These are phyloP conservation scores for Sander vitreus DNA, from an alignment of 2,113 vertebrate species.

Conservation along the genomic window DNA sequence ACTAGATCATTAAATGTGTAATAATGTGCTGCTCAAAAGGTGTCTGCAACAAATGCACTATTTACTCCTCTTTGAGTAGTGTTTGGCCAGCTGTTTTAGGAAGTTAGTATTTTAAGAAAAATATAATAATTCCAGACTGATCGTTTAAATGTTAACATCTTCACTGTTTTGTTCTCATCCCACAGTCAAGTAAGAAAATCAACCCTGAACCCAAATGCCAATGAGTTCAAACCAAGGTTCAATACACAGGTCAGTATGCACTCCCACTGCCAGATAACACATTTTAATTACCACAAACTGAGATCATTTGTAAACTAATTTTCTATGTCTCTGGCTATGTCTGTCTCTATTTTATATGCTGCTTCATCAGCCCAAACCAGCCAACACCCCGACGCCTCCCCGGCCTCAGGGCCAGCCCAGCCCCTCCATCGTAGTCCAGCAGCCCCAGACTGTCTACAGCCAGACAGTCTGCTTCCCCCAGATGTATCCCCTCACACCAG, in stretches of 20 bases:
- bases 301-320: background rate
- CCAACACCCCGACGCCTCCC: conserved; percentile 95
- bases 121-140: background rate
- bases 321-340: background rate
- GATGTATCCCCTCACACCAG: conserved; percentile 96
- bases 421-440: conserved; percentile 96
- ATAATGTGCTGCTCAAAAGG: background rate
- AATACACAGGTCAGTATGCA: conserved; percentile 89
- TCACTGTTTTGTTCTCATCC: conserved; percentile 37
- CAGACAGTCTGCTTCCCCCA: conserved; percentile 97
- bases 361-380: conserved; percentile 91
- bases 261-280: background rate
- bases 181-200: conserved; percentile 97
- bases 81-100: background rate
- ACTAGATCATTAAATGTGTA: background rate
- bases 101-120: background rate
- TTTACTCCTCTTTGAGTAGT: background rate
- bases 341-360: background rate
- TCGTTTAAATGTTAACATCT: background rate
- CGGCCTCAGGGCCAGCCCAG: conserved; percentile 97
- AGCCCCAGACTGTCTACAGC: conserved; percentile 93
- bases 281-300: background rate
- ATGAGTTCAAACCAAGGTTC: conserved; percentile 98
- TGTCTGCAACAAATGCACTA: background rate
- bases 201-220: conserved; percentile 97